Percentiles rank a stretch among this genome's conserved stretches.
phyloP scores from a whole-genome alignment of 2,888 invertebrate genomes.

The Pachymerium ferrugineum region DNA sequence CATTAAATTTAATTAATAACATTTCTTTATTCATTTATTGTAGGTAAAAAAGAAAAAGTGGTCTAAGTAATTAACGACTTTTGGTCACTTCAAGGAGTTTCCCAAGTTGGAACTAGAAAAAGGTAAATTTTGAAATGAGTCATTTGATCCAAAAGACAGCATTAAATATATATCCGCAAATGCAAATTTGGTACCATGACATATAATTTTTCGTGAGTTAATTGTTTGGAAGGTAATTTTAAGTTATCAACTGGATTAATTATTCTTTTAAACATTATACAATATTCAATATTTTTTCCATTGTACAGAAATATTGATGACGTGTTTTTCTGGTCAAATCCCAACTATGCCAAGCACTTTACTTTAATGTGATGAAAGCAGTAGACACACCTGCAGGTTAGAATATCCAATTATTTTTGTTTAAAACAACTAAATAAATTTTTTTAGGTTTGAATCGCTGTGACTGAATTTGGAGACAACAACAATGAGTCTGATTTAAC shows the following conservation, averaged over 20 bases:
- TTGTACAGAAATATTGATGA: neutral
- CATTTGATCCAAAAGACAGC: neutral
- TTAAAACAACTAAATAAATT: neutral
- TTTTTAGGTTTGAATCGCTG: slow-evolving; percentile 8
- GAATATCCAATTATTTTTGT: neutral
- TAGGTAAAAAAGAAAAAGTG: neutral
- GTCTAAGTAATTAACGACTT: neutral
- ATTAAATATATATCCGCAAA: neutral
- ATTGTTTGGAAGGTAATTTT: neutral
- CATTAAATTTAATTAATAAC: too few species aligned
- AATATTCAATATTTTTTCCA: neutral
- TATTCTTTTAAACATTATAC: neutral
- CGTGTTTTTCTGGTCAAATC: slow-evolving; percentile 21
- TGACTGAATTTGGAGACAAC: neutral
- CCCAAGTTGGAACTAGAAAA: slow-evolving; percentile 21
- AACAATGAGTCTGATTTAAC: neutral
- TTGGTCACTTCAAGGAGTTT: slow-evolving; percentile 25
- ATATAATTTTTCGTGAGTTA: slow-evolving; percentile 27
- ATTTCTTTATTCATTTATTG: neutral
- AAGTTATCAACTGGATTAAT: neutral
- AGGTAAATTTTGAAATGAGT: neutral
- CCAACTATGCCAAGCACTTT: slow-evolving; percentile 10
- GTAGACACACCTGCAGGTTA: neutral
- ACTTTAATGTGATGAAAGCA: neutral
- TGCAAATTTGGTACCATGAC: slow-evolving; percentile 28